Evolutionary conservation across 2,888 invertebrate genomes (phyloP), one percentile per base, ranked within the genome.

Genomic region (Xestia ashworthii): DNA sequence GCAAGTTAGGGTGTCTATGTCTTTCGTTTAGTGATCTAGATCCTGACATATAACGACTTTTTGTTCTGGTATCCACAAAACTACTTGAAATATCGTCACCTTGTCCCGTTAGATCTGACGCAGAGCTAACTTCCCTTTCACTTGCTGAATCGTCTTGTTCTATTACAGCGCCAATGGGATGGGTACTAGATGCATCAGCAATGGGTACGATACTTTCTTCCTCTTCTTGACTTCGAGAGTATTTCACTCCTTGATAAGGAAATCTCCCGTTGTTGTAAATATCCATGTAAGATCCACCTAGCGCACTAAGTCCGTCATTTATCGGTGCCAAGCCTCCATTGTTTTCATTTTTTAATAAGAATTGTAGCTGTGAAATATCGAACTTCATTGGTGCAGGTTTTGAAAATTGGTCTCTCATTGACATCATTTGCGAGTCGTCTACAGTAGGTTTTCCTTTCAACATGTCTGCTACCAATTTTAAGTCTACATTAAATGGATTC

Each of bases 401-500:
- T 76, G 89, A 91, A 71, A 90, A 92, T 76, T 93, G 94, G 66
- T 96, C 96, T 83, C 94, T 91, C 64, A 95, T 76, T 32, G 93
- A 82, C 80, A 93, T 85, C 76, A 95, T 87, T 80, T 94, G 95
- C 4, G 93, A 90, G 60, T 96, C 95, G 67, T 96, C 96, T 55
- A 93, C 75, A 3, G 91, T 81, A 48, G 94, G 84, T 89, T 96
- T 97, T 38, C 96, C 96, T 91, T 95, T 96, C 71, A 97, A 90
- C 93, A 97, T 95, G 74, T 97, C 97, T 48, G 96, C 94, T 3
- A 97, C 95, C 64, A 97, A 87, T 90, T 96, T 96, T 5, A 97
- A 88, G 87, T 97, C 97, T 16, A 97, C 92, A 86, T 97, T 97
- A 78, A 95, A 97, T 22, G 97, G 97, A 84, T 97, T 97, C 4